These are phyloP conservation scores for Aleiodes alternator DNA, from an alignment of 2,888 invertebrate species.

Conservation along the genomic window DNA sequence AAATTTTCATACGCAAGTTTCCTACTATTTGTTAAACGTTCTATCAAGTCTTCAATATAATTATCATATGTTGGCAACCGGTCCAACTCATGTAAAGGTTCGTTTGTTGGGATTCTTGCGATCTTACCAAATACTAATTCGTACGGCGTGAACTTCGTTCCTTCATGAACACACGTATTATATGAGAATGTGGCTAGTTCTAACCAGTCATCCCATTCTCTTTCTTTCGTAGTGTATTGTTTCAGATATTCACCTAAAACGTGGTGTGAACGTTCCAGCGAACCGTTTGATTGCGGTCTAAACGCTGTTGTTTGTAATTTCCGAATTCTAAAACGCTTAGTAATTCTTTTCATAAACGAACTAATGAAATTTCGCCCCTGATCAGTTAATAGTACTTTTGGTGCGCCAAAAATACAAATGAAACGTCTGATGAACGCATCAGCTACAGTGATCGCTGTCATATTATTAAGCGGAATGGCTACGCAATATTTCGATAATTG, in stretches of 20 bases:
- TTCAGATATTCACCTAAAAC: too few species aligned
- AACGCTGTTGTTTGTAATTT: slow-evolving; percentile 52
- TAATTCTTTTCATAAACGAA: not conserved
- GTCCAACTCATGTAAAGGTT: too few species aligned
- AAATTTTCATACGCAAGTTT: too few species aligned
- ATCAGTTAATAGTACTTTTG: slow-evolving; percentile 36
- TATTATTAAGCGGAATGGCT: slow-evolving; percentile 46
- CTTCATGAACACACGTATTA: too few species aligned
- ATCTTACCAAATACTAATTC: slow-evolving; percentile 34
- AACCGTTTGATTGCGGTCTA: slow-evolving; percentile 53
- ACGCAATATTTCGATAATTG: slow-evolving; percentile 48
- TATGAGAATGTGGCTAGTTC: slow-evolving; percentile 40
- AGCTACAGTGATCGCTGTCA: not conserved
- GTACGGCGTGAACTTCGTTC: slow-evolving; percentile 1
- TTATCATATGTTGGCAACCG: too few species aligned
- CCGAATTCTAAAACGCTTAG: slow-evolving; percentile 47
- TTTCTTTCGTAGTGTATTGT: too few species aligned
- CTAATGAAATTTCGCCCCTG: slow-evolving; percentile 43
- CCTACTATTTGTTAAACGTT: too few species aligned
- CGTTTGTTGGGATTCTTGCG: not conserved
- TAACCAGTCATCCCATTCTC: too few species aligned
- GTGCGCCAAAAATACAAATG: slow-evolving; percentile 32
- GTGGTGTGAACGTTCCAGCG: too few species aligned
- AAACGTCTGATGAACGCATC: slow-evolving; percentile 14
- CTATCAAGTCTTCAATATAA: too few species aligned